Conservation (phyloP, 2,113 vertebrate species). For the Eupsittula cactorum region DNA sequence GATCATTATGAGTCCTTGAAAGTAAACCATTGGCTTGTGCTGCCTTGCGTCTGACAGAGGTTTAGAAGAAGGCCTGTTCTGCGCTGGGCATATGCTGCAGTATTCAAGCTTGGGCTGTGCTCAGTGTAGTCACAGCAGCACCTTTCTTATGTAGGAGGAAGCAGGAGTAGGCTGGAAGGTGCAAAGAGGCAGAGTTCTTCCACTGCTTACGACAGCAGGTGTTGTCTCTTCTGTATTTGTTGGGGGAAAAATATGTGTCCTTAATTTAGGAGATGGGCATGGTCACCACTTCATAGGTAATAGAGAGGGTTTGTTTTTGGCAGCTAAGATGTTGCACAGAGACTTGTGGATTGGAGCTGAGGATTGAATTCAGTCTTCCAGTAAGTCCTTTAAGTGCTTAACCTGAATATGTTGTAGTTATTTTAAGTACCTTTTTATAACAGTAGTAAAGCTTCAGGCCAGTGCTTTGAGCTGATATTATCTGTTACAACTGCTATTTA, state of each 20-base stretch:
- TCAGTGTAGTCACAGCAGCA: neutral
- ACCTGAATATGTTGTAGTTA: slow-evolving; percentile 63
- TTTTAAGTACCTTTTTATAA: slow-evolving; percentile 60
- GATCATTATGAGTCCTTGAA: neutral
- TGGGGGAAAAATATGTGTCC: neutral
- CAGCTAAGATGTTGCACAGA: neutral
- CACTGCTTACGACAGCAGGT: neutral
- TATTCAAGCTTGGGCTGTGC: neutral
- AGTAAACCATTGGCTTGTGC: neutral
- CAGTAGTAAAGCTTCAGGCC: slow-evolving; percentile 43
- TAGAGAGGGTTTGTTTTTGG: neutral
- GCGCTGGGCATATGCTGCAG: neutral
- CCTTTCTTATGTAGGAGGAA: neutral
- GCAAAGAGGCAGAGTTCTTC: neutral
- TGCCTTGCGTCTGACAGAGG: neutral
- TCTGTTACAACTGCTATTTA: neutral
- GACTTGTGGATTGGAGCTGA: slow-evolving; percentile 13
- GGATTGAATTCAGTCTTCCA: slow-evolving; percentile 45
- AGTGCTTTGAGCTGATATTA: neutral
- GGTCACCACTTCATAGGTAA: neutral
- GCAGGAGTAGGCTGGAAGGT: neutral
- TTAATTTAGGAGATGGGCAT: neutral
- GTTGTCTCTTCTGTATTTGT: rapidly evolving
- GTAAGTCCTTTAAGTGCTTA: slow-evolving; percentile 68
- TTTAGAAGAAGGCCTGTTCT: neutral